These are phyloP conservation scores for Andricus curvator DNA, from an alignment of 2,888 invertebrate genomes.

Conservation along the genomic window DNA sequence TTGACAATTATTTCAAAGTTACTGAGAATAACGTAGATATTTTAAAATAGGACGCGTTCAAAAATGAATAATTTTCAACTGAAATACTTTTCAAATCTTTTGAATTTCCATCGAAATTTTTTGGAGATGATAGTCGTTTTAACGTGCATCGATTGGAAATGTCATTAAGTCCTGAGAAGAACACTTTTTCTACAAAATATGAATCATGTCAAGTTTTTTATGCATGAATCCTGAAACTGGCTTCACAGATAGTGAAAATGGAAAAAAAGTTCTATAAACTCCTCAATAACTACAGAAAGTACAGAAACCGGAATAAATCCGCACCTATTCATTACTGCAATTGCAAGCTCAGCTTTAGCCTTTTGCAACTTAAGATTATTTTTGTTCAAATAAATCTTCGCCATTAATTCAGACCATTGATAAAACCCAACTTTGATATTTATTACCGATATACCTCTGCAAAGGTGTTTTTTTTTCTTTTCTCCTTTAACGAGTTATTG, in stretches of 20 bases:
- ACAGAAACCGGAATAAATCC: background rate
- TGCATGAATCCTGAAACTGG: too few species aligned
- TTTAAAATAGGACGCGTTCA: too few species aligned
- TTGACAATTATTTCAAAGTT: background rate
- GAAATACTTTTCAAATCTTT: background rate
- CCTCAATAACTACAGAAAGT: background rate
- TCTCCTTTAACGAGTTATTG: conserved; percentile 4
- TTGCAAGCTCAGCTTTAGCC: background rate
- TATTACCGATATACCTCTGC: conserved; percentile 1
- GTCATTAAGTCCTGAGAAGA: too few species aligned
- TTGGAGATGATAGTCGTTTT: background rate
- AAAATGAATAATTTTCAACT: too few species aligned
- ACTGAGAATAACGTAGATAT: background rate
- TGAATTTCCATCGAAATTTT: background rate
- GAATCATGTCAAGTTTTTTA: too few species aligned
- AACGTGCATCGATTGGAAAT: too few species aligned
- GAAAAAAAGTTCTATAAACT: too few species aligned
- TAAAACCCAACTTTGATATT: background rate
- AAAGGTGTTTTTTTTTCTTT: background rate
- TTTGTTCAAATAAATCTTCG: background rate
- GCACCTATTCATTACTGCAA: background rate
- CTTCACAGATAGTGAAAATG: too few species aligned
- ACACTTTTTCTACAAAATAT: too few species aligned
- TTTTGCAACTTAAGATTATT: background rate
- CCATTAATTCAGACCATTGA: background rate